Evolutionary conservation across 2,888 invertebrate genomes (phyloP).

Genomic region (Diabrotica balteata): DNA sequence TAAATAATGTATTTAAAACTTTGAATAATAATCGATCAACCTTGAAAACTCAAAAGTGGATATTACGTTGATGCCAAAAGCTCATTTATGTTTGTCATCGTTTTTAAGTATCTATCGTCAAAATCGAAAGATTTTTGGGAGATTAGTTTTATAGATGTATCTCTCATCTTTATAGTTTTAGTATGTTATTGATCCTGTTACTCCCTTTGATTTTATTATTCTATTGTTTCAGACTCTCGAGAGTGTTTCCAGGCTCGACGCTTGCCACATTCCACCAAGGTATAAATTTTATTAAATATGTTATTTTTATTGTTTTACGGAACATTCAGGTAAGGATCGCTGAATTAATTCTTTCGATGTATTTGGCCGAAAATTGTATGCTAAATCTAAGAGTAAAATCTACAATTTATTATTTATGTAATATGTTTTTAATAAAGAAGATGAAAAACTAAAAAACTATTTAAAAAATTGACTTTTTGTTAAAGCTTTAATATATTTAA

Average conservation of each 20-base stretch:
- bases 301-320: background rate
- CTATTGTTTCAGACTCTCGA: slow-evolving; percentile 75
- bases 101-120: background rate
- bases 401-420: too few species aligned
- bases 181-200: slow-evolving; percentile 13
- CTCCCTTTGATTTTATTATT: slow-evolving; percentile 29
- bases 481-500: too few species aligned
- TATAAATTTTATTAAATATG: slow-evolving; percentile 44
- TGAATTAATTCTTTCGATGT: too few species aligned
- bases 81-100: slow-evolving; percentile 1
- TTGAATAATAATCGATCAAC: too few species aligned
- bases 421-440: too few species aligned
- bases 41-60: too few species aligned
- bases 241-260: slow-evolving; percentile 80
- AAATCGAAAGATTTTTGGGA: slow-evolving; percentile 16
- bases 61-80: background rate
- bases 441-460: too few species aligned
- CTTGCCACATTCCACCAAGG: slow-evolving; percentile 83
- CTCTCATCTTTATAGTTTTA: slow-evolving; percentile 26
- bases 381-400: too few species aligned
- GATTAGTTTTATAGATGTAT: slow-evolving; percentile 28
- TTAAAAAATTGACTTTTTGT: too few species aligned
- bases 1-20: too few species aligned
- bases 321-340: too few species aligned
- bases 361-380: too few species aligned